Percentiles rank a stretch among this genome's conserved stretches.
Evolutionary conservation across 2,888 invertebrate genomes (phyloP).

Genomic region (Fissipunctia ypsillon): DNA sequence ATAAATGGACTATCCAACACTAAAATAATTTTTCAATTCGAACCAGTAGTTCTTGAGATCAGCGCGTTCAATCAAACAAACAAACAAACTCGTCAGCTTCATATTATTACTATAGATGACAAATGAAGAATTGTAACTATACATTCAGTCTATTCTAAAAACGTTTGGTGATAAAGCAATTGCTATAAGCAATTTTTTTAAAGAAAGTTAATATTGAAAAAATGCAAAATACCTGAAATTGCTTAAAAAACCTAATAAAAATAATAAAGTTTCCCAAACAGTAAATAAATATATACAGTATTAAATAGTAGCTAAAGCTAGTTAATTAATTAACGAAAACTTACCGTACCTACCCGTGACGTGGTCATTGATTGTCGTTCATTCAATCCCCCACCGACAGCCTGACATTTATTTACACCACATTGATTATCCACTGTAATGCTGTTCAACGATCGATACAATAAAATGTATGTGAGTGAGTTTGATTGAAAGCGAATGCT

Average conservation of each 20-base stretch:
- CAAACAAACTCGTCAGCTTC: too few species aligned
- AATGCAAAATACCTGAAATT: background rate
- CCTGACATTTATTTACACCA: conserved; percentile 46
- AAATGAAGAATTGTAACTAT: background rate
- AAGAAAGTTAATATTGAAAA: background rate
- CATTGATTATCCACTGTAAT: conserved; percentile 52
- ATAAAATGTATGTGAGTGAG: conserved; percentile 33
- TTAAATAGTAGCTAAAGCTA: conserved; percentile 13
- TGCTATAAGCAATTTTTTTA: too few species aligned
- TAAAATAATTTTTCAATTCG: too few species aligned
- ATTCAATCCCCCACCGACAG: conserved; percentile 50
- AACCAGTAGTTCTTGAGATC: too few species aligned
- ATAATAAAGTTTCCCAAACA: background rate
- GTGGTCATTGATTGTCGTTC: conserved; percentile 45
- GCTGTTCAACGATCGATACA: conserved; percentile 51
- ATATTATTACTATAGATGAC: background rate
- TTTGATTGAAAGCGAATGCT: conserved; percentile 47
- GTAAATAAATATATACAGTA: too few species aligned
- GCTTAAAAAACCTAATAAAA: background rate
- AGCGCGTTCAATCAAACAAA: too few species aligned
- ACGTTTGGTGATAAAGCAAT: background rate
- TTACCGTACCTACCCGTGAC: conserved; percentile 19
- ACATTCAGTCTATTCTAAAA: background rate
- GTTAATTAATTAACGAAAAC: conserved; percentile 34
- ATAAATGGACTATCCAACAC: too few species aligned